Percentiles rank a stretch among this genome's conserved stretches.
Conservation (phyloP, 2,113 vertebrate genomes). For the Lagopus leucura region DNA sequence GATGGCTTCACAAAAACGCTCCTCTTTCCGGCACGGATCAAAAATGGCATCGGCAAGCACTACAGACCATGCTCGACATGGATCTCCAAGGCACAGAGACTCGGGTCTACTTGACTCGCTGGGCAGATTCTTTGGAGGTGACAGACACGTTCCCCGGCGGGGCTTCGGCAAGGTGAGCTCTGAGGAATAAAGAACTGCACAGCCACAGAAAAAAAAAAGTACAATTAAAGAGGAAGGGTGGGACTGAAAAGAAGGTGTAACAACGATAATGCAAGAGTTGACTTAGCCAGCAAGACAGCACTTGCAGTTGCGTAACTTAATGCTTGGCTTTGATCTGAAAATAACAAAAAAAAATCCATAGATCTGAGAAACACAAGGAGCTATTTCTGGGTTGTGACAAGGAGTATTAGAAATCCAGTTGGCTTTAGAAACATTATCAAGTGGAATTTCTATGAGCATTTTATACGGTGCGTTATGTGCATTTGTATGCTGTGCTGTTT, state of each 20-base stretch:
- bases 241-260: slow-evolving; percentile 36
- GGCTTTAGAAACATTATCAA: background rate
- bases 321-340: slow-evolving; percentile 21
- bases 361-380: background rate
- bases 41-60: slow-evolving; percentile 94
- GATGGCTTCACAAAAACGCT: slow-evolving; percentile 89
- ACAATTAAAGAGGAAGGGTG: slow-evolving; percentile 50
- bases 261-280: slow-evolving; percentile 64
- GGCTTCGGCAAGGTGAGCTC: slow-evolving; percentile 94
- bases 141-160: slow-evolving; percentile 91
- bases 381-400: background rate
- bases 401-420: slow-evolving; percentile 20
- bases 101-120: slow-evolving; percentile 94
- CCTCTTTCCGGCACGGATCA: slow-evolving; percentile 82
- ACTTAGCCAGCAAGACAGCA: slow-evolving; percentile 14
- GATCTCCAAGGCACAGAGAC: slow-evolving; percentile 90
- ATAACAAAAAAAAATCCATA: background rate
- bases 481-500: background rate
- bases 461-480: background rate
- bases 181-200: slow-evolving; percentile 78
- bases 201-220: slow-evolving; percentile 20
- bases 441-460: background rate
- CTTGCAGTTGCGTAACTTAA: background rate
- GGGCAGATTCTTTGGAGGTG: slow-evolving; percentile 95
- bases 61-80: slow-evolving; percentile 87